Evolutionary conservation across 2,113 vertebrate species (phyloP), one percentile per base, ranked within the genome.

Genomic region (Saguinus midas): DNA sequence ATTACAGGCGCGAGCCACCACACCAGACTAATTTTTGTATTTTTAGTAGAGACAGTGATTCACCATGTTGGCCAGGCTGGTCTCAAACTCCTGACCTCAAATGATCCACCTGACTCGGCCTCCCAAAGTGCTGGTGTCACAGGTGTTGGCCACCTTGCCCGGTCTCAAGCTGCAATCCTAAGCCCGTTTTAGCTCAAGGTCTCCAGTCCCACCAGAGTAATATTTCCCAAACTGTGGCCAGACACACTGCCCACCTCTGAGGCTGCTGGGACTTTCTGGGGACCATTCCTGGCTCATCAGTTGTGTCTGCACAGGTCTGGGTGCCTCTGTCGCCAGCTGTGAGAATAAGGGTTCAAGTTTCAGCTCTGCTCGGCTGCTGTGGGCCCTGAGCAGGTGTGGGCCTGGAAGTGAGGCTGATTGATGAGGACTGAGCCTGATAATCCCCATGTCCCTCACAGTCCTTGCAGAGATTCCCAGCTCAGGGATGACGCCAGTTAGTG

Each of bases 281-380:
- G 13, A 6, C 35, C 3, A 27, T 45, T 27, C 21, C 13, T 1
- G 21, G 37, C 25, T 32, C 55, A 20, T 40, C 32, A 0, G 17
- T 6, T 3, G 37, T 32, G 83, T 64, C 64, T 43, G n/a, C 8
- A n/a, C 0, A 3, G n/a, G 37, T 55, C 93, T 11, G 8, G 29
- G 43, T 5, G 48, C 21, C 18, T 78, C 72, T 48, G 8, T 55
- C 0, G 0, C 68, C 23, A 48, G n/a, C 50, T 18, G 0, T 48
- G 85, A 79, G 87, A 68, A 83, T 29, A 20, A 52, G 57, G 48
- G 72, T 70, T 95, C 76, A 6, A 90, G 64, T 90, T 90, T 90
- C 89, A 0, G 50, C 40, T 40, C 32, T 1, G 32, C 17, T 8
- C 90, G 70, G 94, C 89, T 90, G 96, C 55, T 16, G 3, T 68